A percentile compares a stretch with the other conserved stretches of the same genome.
Evolutionary conservation across 2,113 vertebrate species (phyloP).

Genomic region (Tachuris rubrigastra): DNA sequence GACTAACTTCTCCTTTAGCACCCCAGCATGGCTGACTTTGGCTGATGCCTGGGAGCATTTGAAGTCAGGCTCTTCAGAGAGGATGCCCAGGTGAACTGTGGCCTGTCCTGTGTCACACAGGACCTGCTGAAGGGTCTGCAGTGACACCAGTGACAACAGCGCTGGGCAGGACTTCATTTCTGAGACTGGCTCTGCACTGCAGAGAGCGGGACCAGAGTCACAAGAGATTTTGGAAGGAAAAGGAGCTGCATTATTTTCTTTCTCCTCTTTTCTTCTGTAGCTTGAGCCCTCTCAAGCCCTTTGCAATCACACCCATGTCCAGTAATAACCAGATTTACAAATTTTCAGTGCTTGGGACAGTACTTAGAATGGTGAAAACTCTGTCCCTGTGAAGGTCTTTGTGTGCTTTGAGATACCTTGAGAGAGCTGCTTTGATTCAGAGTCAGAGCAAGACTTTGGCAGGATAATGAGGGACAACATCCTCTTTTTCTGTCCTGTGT

Average conservation of each 20-base stretch:
- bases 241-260: not conserved
- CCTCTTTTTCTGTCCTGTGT: not conserved
- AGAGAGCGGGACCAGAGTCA: not conserved
- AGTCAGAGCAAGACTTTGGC: not conserved
- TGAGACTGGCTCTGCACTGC: not conserved
- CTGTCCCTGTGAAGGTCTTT: not conserved
- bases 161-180: not conserved
- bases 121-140: not conserved
- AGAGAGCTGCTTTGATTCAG: not conserved
- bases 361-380: not conserved
- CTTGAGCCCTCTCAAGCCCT: not conserved
- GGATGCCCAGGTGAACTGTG: accelerated
- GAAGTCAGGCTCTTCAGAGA: not conserved
- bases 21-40: not conserved
- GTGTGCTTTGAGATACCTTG: not conserved
- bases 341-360: not conserved
- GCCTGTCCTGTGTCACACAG: not conserved
- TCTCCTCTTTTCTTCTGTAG: not conserved
- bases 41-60: not conserved
- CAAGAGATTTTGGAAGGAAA: not conserved
- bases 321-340: not conserved
- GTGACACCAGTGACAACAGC: not conserved
- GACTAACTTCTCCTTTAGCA: not conserved
- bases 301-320: not conserved
- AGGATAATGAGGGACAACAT: not conserved